A percentile compares a stretch with the other conserved stretches of the same genome.
Conservation (phyloP, 2,113 vertebrate species). For the Caracal caracal region DNA sequence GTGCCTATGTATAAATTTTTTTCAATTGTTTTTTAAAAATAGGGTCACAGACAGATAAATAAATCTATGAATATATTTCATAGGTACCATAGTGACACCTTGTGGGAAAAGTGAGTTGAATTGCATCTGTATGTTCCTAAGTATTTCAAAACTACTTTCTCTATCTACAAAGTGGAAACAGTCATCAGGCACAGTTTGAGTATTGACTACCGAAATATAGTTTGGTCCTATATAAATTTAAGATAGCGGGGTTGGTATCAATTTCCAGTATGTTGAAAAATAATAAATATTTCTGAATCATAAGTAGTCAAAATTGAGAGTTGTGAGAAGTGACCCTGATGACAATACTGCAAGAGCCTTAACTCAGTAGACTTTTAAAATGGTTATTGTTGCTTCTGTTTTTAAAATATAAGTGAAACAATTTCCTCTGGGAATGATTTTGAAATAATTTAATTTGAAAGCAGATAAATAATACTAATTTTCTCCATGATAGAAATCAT, state of each 20-base stretch:
- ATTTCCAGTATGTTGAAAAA: background rate
- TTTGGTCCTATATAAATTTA: background rate
- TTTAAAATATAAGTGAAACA: background rate
- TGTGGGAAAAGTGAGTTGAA: conserved; percentile 53
- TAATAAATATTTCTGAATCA: conserved; percentile 54
- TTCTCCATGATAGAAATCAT: background rate
- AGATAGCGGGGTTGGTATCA: background rate
- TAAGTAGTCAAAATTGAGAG: background rate
- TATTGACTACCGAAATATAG: background rate
- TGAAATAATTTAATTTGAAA: conserved; percentile 38
- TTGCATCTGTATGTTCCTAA: background rate
- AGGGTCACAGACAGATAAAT: conserved; percentile 73
- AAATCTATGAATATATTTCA: conserved; percentile 10
- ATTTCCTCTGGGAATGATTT: background rate
- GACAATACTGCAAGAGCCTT: background rate
- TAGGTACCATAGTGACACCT: conserved; percentile 76
- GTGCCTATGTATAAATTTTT: background rate
- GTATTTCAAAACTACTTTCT: background rate
- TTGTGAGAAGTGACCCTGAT: background rate
- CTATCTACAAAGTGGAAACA: background rate
- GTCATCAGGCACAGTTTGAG: background rate
- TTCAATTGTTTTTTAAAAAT: conserved; percentile 9
- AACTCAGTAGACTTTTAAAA: background rate
- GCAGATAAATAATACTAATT: background rate
- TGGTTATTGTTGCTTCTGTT: background rate